Evolutionary conservation across 2,888 invertebrate genomes (phyloP), one percentile per base, ranked within the genome.

Genomic region (Ichneumon xanthorius): DNA sequence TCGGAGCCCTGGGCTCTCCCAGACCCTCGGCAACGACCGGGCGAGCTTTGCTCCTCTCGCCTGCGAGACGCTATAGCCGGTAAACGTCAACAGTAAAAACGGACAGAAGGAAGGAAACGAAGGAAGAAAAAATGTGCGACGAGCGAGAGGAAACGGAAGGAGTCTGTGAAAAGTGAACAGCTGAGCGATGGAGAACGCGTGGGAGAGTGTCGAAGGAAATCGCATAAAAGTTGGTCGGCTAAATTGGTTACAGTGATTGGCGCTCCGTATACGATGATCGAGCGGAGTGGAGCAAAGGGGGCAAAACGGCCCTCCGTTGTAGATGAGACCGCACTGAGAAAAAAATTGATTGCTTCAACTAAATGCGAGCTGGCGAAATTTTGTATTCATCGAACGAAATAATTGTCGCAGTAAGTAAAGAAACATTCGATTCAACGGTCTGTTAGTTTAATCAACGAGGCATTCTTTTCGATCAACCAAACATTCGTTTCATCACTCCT

Each of bases 71-170:
- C 58, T 50, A 82, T 80, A 53, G 45, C 75, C 40, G 48, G 30
- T 11, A 48, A 75, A 75, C 75, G 61, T 75, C 45, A 30, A 73
- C 45, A 48, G 50, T 76, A 40, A 65, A 78, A 26, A 73, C 86
- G 82, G 84, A 77, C 67, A 83, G 84, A 82, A 86, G 80, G 88
- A 88, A 77, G 87, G 83, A 75, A 76, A 50, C 77, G 65, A 70
- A 71, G 77, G 63, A 70, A 71, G 80, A 82, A 75, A 75, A 80
- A 37, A 70, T 45, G 70, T 22, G 33, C 50, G 63, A 70, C 11
- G 16, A 79, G 78, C 75, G 68, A 55, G 68, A 65, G 77, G 82
- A 73, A 86, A 72, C 63, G 77, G 71, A 78, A 81, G 76, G 11
- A 26, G 11, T 14, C 22, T 5, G 58, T 26, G 4, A 3, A 14